Evolutionary conservation across 1,140 invertebrate genomes (phyloP), one percentile per base, ranked within the genome.

Genomic region (Meteorus sp.): DNA sequence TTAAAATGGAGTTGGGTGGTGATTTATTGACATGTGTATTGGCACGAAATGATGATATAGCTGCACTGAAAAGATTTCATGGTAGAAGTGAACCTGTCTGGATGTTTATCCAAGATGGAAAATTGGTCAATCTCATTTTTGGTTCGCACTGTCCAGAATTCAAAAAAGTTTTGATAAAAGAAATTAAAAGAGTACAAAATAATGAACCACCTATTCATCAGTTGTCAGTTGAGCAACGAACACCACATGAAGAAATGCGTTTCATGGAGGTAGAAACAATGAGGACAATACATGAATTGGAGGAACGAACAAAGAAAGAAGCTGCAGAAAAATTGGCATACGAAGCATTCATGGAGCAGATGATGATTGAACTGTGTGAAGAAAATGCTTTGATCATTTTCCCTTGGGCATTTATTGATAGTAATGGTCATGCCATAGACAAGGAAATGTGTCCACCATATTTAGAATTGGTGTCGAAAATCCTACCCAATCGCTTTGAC

Each of bases 1-100:
- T 95, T 59, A 95, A 95, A 74, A 83, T 95, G 61, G 92, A 95
- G 75, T 63, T 91, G 0, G 90, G 90, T 1, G 90, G 90, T 44
- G 89, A 93, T 63, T 79, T 87, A 61, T 74, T 95, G 15, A 86
- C 86, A 56, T 84, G 92, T 61, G 90, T 88, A 8, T 79, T 89
- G 56, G 91, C 92, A 73, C 82, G 84, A 66, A 75, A 69, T 59
- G 91, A 95, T 68, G 85, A 85, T 1, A 91, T 96, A 57, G 82
- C 84, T 51, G 84, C 82, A 23, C 73, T 95, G 22, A 82, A 87
- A 69, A 82, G 91, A 54, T 95, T 95, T 70, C 82, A 88, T 53
- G 88, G 89, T 44, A 88, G 86, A 64, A 93, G 92, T 77, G 91
- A 95, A 73, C 93, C 94, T 2, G 88, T 87, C 15, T 95, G 92